Base-by-base conservation (phyloP, 2,113 vertebrate genomes). In the Albula glossodonta region DNA sequence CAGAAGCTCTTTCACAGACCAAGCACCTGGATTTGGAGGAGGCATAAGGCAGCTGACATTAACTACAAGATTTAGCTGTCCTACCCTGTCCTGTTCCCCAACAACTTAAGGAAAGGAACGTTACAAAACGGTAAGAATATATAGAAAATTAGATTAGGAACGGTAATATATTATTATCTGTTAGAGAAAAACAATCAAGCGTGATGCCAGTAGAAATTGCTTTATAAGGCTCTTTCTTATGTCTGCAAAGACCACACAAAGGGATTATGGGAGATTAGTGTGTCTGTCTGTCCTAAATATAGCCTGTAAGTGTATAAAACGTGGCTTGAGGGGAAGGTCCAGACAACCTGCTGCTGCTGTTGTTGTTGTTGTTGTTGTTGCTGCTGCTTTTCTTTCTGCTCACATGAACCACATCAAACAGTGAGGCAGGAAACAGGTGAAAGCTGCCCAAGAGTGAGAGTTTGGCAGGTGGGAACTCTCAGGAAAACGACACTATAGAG, bases 181-280 rank as follows among this genome's bases (percentile, higher is more conserved):
- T 9, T 13, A 7, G 4, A 81, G 41, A 5, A 81, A 51, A 51
- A 50, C 49, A 51, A 81, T 81, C 79, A 81, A 81, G 51, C n/a
- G 15, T 6, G 51, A 81, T 51, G 19, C 63, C 17, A 70, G 22
- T 56, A 11, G 77, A 83, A 87, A 87, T 87, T n/a, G 51, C n/a
- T 83, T 56, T 56, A 56, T 83, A 78, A 50, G 50, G 22, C 50
- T 17, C 56, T 25, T n/a, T 60, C 82, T 83, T 52, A 78, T 49
- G 86, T 83, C 51, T n/a, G 53, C 51, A 78, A 31, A 74, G 80
- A 22, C 80, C 82, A 50, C 25, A 83, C 80, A 83, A 70, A 78
- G 57, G 82, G 86, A 87, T 87, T 79, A 87, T 19, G 83, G 49
- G 77, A 78, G 86, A 87, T 83, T 83, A 87, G 70, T 25, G 41